Conservation (phyloP, 2,797 vertebrate genomes). For the Cichlasoma orientale region DNA sequence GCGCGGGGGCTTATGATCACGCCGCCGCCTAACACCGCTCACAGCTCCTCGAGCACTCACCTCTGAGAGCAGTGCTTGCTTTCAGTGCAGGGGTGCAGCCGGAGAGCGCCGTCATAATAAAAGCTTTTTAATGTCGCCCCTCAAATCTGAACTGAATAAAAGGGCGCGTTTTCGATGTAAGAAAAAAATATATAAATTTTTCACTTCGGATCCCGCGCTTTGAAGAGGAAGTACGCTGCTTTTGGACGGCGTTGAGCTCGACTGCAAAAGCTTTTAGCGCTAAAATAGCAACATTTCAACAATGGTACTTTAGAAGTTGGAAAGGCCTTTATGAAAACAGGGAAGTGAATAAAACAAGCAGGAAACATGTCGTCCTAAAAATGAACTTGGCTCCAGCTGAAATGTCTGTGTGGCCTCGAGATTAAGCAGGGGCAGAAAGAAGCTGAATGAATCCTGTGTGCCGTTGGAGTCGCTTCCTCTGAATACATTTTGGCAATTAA, state of each 20-base stretch:
- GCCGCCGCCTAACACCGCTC: background rate
- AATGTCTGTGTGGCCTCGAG: constrained; percentile 15
- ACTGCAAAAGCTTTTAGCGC: constrained; percentile 61
- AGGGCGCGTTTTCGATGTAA: constrained; percentile 15
- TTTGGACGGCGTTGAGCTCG: constrained; percentile 11
- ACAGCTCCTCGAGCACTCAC: constrained; percentile 40
- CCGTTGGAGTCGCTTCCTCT: background rate
- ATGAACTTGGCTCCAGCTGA: constrained; percentile 5
- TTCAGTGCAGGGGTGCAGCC: constrained; percentile 15
- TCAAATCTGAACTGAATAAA: constrained; percentile 19
- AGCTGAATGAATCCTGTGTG: constrained; percentile 16
- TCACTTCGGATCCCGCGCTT: constrained; percentile 19
- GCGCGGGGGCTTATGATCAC: constrained; percentile 31
- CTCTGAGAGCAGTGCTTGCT: constrained; percentile 10
- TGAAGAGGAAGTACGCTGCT: constrained; percentile 23
- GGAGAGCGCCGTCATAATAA: constrained; percentile 48
- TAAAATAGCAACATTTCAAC: constrained; percentile 39
- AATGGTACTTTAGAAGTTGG: constrained; percentile 18
- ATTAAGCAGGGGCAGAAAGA: background rate
- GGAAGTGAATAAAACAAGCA: background rate
- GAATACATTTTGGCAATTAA: constrained; percentile 60
- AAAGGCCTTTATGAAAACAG: constrained; percentile 14
- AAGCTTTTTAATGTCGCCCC: constrained; percentile 76
- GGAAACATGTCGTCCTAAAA: constrained; percentile 10
- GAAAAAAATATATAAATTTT: constrained; percentile 47